Base-by-base conservation (phyloP, 2,797 vertebrate genomes). In the Uromys caudimaculatus region DNA sequence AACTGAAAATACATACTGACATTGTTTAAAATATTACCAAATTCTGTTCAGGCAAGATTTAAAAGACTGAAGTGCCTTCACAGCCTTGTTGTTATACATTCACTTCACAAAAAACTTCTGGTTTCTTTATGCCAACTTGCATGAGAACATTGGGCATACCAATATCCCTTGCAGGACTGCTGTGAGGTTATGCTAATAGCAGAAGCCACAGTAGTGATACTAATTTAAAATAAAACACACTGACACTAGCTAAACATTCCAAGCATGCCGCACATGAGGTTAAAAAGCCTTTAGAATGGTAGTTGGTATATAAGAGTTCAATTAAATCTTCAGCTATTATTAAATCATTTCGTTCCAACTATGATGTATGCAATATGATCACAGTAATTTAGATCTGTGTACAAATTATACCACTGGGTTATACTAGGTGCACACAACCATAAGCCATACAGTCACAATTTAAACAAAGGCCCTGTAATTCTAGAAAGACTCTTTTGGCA, bases 181-280 rank as follows among this genome's bases (percentile, higher is more conserved):
- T 90, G 44, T 91, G 56, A 88, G 21, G 38, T 77, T 73, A 60
- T 62, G 38, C 6, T 47, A 93, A 83, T 67, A 44, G 19, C 8
- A 86, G 13, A 90, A 82, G 58, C 58, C 60, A 82, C 8, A 35
- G 67, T 27, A 83, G 91, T 87, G n/a, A 76, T 90, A 76, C 35
- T 7, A 54, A n/a, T 54, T 95, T 90, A 93, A 95, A 97, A 91
- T 29, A 76, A 21, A 95, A 84, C 13, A 69, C 12, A 92, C 19
- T 47, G 82, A 86, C 69, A 90, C 54, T 35, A 81, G 64, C 38
- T 85, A 92, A 95, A 90, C 91, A 77, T 77, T 62, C 4, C 64
- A 23, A 93, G 7, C 16, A 67, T 87, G 41, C 73, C 88, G 9
- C 38, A 69, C 44, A 75, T 5, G 24, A 60, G 52, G 10, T 8